Conservation (phyloP, 2,888 invertebrate genomes). For the Philaethria dido region DNA sequence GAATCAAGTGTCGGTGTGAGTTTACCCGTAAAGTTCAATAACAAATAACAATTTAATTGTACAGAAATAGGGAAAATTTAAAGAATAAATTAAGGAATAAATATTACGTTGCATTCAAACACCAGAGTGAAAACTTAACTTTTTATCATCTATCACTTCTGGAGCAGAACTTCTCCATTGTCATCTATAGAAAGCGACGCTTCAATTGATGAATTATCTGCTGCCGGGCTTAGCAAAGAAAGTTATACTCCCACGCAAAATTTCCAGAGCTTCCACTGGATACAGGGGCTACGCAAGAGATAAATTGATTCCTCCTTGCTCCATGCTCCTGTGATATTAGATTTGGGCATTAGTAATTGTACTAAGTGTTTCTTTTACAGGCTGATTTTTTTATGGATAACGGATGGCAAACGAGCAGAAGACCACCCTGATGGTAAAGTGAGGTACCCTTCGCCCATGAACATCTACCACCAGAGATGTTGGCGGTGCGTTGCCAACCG, state of each 20-base stretch:
- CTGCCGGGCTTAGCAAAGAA: conserved; percentile 79
- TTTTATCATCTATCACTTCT: conserved; percentile 75
- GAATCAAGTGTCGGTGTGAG: too few species aligned
- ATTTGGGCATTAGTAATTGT: background rate
- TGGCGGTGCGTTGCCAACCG: too few species aligned
- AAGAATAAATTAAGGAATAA: too few species aligned
- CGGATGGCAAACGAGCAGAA: too few species aligned
- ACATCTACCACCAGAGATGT: too few species aligned
- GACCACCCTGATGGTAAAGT: too few species aligned
- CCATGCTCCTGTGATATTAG: conserved; percentile 61
- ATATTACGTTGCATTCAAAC: conserved; percentile 76
- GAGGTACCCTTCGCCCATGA: too few species aligned
- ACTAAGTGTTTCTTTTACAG: too few species aligned
- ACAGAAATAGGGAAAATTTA: too few species aligned
- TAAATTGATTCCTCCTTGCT: conserved; percentile 61
- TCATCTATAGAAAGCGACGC: conserved; percentile 64
- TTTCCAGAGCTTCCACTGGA: conserved; percentile 70
- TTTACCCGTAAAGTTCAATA: too few species aligned
- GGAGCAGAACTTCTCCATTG: conserved; percentile 75
- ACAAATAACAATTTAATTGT: too few species aligned
- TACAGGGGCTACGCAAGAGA: conserved; percentile 61
- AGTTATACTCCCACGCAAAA: conserved; percentile 67
- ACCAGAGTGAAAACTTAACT: conserved; percentile 66
- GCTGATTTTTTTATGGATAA: too few species aligned
- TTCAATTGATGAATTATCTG: conserved; percentile 72